Base-by-base conservation (phyloP, 2,888 invertebrate genomes). In the Trachelus tabidus region DNA sequence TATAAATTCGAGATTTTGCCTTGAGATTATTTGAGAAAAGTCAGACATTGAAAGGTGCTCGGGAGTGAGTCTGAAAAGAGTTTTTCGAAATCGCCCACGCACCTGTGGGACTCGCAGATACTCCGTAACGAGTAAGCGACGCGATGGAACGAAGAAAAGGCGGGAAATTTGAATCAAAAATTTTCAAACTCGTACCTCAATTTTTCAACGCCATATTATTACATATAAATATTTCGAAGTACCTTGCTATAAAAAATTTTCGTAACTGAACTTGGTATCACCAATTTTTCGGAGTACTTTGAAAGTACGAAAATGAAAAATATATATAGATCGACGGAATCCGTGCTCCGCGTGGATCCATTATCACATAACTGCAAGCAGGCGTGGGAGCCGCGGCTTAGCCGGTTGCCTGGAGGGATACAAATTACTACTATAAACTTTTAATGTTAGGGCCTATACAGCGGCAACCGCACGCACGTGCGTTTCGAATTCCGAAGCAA, bases 341-440 rank as follows among this genome's bases (percentile, higher is more conserved):
- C 56, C 74, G 73, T 79, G 80, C 73, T 69, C 69, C 77, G 68
- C 77, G 56, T 71, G 69, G 81, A 75, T 83, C 82, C 81, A 85
- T 84, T 86, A 85, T 87, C 86, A 83, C 87, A 81, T 85, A 86
- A 85, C 82, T 80, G 79, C 77, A 80, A 56, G 81, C 80, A 78
- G 83, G 87, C 87, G 87, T 87, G 87, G 88, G 88, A 88, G 88
- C 87, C 79, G 83, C 33, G 68, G 71, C 71, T 56, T 56, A 56
- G 56, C 23, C 56, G 56, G 71, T 34, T 31, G 71, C 83, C 81
- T 78, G 79, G 75, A 81, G 83, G 80, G 82, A 82, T 81, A 85
- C 86, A 87, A 87, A 87, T 87, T 85, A 88, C 88, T 88, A 84
- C 85, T 84, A 87, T 87, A 88, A 86, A 88, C 84, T 84, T 88